phyloP scores from a whole-genome alignment of 2,113 vertebrate genomes.

The Ciconia boyciana region DNA sequence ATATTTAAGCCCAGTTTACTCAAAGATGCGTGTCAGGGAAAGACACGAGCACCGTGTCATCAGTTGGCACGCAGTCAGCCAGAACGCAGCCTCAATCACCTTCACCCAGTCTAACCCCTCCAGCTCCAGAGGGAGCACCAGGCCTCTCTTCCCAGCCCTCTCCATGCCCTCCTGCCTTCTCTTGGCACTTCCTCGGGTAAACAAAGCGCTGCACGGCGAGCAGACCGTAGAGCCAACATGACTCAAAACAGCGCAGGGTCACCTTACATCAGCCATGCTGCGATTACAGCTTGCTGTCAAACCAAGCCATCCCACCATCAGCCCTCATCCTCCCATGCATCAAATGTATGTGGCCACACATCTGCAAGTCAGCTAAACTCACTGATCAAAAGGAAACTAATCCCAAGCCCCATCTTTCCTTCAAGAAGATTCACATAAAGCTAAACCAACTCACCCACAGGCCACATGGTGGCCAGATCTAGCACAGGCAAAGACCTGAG shows the following conservation, averaged over 20 bases:
- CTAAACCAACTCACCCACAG: background rate
- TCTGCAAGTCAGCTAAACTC: background rate
- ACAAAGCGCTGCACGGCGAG: rapidly evolving
- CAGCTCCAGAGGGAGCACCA: rapidly evolving
- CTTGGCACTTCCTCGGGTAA: background rate
- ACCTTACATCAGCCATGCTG: background rate
- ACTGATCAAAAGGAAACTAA: background rate
- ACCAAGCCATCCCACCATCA: background rate
- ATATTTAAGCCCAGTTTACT: background rate
- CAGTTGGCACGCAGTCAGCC: background rate
- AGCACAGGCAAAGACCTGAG: background rate
- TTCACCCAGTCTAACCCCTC: background rate
- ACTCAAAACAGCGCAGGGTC: background rate
- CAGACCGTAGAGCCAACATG: rapidly evolving
- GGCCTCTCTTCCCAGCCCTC: background rate
- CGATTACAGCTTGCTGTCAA: background rate
- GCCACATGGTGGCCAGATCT: background rate
- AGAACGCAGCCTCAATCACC: background rate
- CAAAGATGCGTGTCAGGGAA: background rate
- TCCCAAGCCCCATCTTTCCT: background rate
- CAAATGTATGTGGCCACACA: background rate
- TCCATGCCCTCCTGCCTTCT: background rate
- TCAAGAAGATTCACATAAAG: background rate
- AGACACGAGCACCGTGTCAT: background rate
- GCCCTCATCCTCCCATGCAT: background rate